phyloP scores from a whole-genome alignment of 2,888 invertebrate genomes.

The Acronicta alni region DNA sequence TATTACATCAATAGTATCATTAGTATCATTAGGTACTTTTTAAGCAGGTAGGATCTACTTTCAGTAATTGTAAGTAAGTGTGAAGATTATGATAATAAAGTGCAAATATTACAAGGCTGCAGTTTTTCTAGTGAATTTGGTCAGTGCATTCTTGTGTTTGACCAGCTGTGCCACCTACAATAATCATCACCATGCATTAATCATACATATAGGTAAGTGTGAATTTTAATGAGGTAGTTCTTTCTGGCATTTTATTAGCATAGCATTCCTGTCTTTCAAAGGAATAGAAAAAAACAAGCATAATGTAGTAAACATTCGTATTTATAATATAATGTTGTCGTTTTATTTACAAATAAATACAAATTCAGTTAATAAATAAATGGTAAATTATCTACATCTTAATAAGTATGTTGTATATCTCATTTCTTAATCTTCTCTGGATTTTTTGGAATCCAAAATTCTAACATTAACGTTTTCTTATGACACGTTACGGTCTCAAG shows the following conservation, averaged over 20 bases:
- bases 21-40: neutral
- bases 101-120: neutral
- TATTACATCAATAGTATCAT: neutral
- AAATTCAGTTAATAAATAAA: slow-evolving; percentile 90
- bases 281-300: slow-evolving; percentile 81
- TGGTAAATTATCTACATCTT: slow-evolving; percentile 90
- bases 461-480: slow-evolving; percentile 88
- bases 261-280: slow-evolving; percentile 13
- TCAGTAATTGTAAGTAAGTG: neutral
- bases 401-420: slow-evolving; percentile 89
- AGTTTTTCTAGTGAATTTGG: neutral
- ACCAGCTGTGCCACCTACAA: neutral
- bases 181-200: neutral
- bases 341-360: slow-evolving; percentile 90
- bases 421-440: slow-evolving; percentile 89
- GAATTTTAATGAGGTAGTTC: slow-evolving; percentile 20
- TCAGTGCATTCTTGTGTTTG: slow-evolving; percentile 15
- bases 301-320: slow-evolving; percentile 89
- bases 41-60: neutral
- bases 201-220: slow-evolving; percentile 27
- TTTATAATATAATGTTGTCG: slow-evolving; percentile 89
- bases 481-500: slow-evolving; percentile 89
- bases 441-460: slow-evolving; percentile 87
- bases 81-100: slow-evolving; percentile 1
- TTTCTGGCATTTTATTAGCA: slow-evolving; percentile 8